Evolutionary conservation across 2,888 invertebrate genomes (phyloP).

Genomic region (Pecten maximus): DNA sequence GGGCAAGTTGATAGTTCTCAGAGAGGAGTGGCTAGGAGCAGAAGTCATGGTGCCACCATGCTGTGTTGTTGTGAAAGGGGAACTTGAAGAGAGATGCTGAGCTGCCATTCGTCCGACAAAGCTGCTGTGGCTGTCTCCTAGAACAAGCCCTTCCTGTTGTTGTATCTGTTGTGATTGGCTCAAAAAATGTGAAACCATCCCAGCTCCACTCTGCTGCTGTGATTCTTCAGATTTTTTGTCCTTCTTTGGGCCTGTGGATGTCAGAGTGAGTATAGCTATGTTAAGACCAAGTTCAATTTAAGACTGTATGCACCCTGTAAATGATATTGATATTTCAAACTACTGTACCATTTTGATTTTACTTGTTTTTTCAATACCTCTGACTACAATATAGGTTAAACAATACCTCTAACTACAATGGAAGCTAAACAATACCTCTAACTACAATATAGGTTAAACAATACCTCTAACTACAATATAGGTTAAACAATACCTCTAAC

Average conservation of each 20-base stretch:
- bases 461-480: no score
- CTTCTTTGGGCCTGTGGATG: neutral
- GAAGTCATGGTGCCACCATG: conserved; percentile 18
- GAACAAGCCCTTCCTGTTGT: neutral
- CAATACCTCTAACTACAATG: no score
- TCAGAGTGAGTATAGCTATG: no score
- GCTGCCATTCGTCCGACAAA: neutral
- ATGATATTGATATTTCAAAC: no score
- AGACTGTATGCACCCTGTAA: no score
- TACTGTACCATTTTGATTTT: no score
- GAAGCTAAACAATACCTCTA: no score
- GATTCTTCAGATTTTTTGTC: neutral
- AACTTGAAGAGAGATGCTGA: neutral
- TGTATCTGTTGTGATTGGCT: neutral
- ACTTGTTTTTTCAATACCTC: no score
- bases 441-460: no score
- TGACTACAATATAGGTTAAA: no score
- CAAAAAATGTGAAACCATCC: neutral
- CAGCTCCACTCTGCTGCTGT: neutral
- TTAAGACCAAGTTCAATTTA: no score
- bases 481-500: no score
- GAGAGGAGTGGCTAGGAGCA: neutral
- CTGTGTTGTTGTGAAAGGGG: conserved; percentile 37
- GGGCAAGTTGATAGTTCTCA: conserved; percentile 47
- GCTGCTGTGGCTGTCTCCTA: neutral